Base-by-base conservation (phyloP, 2,888 invertebrate species). In the Brachynemurus nebulosus region DNA sequence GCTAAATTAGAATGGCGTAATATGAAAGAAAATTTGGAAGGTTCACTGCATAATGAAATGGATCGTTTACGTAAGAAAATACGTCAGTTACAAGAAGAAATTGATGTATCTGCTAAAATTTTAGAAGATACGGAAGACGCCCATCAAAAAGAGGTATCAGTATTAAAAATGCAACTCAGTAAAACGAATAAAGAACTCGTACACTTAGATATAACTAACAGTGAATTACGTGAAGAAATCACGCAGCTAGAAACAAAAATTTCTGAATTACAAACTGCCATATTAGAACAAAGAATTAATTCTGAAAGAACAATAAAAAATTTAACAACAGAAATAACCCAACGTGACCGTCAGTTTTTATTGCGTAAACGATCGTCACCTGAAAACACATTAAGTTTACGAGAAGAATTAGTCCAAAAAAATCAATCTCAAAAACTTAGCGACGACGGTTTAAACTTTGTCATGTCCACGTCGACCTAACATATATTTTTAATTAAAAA, bases 141-240 rank as follows among this genome's bases (percentile, higher is more conserved):
- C 37, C 65, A 67, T 50, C 56, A 63, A 47, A 65, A 62, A 17
- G 74, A 76, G 53, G 53, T 74, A 39, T 71, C 70, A 9, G 52
- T 57, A 11, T 59, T 74, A 42, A 69, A 70, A 43, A 66, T 64
- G 34, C 73, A 76, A 51, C 60, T 78, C 41, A 63, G 60, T 33
- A 67, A 74, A 43, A 52, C 69, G 17, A 67, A 65, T 52, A 76
- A 75, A 59, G 71, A 72, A 51, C 67, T 73, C 47, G 68, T 75
- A 55, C 77, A 80, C 44, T 64, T 74, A 44, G 80, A 80, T 55
- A 78, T 78, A 36, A 78, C 76, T 20, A 79, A 78, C 52, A 70
- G 76, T 45, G 80, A 80, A 61, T 62, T 81, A 8, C 73, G 70
- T 53, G 80, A 80, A 59, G 80, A 80, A 68, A 79, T 80, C 27